These are phyloP conservation scores for Drosophila austrosaltans DNA, from an alignment of 2,888 invertebrate genomes.

Conservation along the genomic window DNA sequence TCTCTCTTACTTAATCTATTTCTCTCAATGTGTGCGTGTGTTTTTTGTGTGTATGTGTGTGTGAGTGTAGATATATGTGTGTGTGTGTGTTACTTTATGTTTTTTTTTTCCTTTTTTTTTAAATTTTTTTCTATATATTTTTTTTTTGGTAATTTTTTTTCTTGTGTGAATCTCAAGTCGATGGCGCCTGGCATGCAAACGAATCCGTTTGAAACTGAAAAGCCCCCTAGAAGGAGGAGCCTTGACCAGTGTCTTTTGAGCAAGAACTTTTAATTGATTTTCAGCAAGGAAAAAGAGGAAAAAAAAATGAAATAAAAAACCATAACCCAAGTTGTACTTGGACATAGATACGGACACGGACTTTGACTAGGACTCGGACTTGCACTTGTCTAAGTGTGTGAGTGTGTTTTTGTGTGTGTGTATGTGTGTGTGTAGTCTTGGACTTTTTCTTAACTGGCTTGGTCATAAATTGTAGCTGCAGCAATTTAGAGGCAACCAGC, in stretches of 20 bases:
- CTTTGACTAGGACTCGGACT: conserved; percentile 19
- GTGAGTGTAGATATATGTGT: not conserved
- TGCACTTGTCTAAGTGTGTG: conserved; percentile 17
- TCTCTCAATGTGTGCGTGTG: not conserved
- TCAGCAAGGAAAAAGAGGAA: conserved; percentile 41
- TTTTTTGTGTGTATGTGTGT: not conserved
- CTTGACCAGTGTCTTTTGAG: conserved; percentile 56
- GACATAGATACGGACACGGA: conserved; percentile 20
- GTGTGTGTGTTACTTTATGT: conserved; percentile 7
- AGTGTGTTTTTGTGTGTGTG: conserved; percentile 12
- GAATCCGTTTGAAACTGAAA: conserved; percentile 13
- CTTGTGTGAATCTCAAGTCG: conserved; percentile 29
- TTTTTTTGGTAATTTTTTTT: conserved; percentile 13
- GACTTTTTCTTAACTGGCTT: conserved; percentile 62
- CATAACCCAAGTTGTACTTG: conserved; percentile 6
- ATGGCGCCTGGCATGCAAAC: conserved; percentile 37
- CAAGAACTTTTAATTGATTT: conserved; percentile 77
- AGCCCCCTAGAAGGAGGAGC: conserved; percentile 38
- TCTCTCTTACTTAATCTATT: not conserved
- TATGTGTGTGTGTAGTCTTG: conserved; percentile 23
- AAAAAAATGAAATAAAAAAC: conserved; percentile 36
- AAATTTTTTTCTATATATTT: not conserved
- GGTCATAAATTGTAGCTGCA: conserved; percentile 74
- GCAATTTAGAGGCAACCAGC: conserved; percentile 69
- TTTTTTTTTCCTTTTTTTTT: conserved; percentile 37